phyloP scores from a whole-genome alignment of 2,113 vertebrate genomes.

The Vulpes lagopus region DNA sequence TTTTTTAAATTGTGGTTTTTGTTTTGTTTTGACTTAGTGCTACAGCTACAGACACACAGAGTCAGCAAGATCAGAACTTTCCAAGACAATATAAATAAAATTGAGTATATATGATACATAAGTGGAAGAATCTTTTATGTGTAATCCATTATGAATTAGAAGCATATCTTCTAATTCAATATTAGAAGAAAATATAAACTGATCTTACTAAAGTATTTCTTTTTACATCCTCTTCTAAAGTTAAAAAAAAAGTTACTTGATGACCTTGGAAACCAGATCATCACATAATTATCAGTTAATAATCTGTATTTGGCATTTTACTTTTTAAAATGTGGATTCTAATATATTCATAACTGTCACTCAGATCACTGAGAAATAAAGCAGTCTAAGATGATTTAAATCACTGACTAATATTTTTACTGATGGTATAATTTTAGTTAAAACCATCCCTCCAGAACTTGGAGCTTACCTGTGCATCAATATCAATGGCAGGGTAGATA shows the following conservation, averaged over 20 bases:
- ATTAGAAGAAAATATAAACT: slow-evolving; percentile 15
- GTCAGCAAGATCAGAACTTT: slow-evolving; percentile 13
- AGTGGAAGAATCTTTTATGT: not conserved
- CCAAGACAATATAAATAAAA: not conserved
- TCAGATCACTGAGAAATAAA: not conserved
- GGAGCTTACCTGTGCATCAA: slow-evolving; percentile 96
- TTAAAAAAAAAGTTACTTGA: not conserved
- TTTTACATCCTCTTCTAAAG: not conserved
- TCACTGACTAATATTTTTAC: not conserved
- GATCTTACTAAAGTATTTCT: slow-evolving; percentile 38
- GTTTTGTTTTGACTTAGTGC: not conserved
- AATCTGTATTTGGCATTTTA: not conserved
- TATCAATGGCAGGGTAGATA: slow-evolving; percentile 99
- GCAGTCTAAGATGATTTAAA: not conserved
- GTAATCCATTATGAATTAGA: not conserved
- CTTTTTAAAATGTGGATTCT: slow-evolving; percentile 33
- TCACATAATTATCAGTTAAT: not conserved
- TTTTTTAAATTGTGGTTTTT: not conserved
- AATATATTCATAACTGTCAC: slow-evolving; percentile 1
- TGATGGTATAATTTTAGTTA: not conserved
- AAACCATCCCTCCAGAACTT: not conserved
- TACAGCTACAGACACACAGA: not conserved
- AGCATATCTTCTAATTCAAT: not conserved
- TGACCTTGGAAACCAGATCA: slow-evolving; percentile 14
- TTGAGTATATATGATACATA: not conserved